phyloP scores from a whole-genome alignment of 2,888 invertebrate genomes.

The Lamellibrachia satsuma region DNA sequence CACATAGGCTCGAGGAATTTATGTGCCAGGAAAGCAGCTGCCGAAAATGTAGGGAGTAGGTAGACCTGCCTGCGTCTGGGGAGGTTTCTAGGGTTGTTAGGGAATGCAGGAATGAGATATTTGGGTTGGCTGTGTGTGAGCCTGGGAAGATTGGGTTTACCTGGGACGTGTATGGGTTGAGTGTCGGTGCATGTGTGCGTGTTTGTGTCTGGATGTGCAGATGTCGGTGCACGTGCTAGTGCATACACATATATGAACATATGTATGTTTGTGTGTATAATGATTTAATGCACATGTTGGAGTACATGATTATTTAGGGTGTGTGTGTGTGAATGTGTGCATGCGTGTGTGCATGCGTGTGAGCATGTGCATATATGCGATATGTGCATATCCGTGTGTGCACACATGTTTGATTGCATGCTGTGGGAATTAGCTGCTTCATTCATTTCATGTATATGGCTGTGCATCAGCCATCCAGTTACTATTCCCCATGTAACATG shows the following conservation, averaged over 20 bases:
- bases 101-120: conserved; percentile 14
- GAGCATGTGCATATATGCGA: too few relatives aligned
- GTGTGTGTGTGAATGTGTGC: too few relatives aligned
- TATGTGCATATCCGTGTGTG: too few relatives aligned
- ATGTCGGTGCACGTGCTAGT: not conserved
- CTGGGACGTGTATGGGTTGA: not conserved
- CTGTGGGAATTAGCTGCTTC: too few relatives aligned
- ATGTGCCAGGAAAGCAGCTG: not conserved
- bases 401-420: too few relatives aligned
- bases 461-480: not conserved
- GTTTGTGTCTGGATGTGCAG: conserved; percentile 23
- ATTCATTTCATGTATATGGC: too few relatives aligned
- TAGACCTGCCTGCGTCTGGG: not conserved
- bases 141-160: conserved; percentile 6
- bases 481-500: not conserved
- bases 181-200: conserved; percentile 20
- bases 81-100: not conserved
- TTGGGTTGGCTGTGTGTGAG: not conserved
- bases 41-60: not conserved
- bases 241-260: not conserved
- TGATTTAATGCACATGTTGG: not conserved
- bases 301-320: not conserved
- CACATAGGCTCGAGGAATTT: not conserved
- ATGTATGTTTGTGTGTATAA: conserved; percentile 17
- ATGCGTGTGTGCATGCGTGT: too few relatives aligned